Evolutionary conservation across 2,888 invertebrate species (phyloP).

Genomic region (Xestia c-nigrum): DNA sequence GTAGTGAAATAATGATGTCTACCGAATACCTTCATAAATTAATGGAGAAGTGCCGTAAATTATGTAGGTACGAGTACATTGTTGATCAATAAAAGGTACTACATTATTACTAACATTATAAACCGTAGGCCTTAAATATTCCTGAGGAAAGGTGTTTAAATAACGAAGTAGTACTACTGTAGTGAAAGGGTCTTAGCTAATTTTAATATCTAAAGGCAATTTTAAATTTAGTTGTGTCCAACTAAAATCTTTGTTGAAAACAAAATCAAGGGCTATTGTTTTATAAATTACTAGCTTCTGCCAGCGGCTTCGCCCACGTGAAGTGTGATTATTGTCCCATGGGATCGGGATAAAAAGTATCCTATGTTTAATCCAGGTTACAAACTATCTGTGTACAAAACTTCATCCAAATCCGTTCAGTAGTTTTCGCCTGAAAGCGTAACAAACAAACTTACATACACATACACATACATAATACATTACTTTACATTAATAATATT

Average conservation of each 20-base stretch:
- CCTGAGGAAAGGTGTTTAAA: conserved; percentile 1
- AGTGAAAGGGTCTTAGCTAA: neutral
- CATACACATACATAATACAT: too few relatives aligned
- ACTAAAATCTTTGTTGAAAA: neutral
- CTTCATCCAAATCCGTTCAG: too few relatives aligned
- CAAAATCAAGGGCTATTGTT: neutral
- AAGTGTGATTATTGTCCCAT: too few relatives aligned
- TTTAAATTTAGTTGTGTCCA: neutral
- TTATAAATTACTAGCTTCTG: neutral
- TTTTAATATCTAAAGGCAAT: neutral
- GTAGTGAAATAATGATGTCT: conserved; percentile 40
- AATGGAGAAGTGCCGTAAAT: conserved; percentile 18
- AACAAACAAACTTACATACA: too few relatives aligned
- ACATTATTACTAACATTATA: neutral
- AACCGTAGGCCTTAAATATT: conserved; percentile 3
- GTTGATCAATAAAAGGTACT: conserved; percentile 25
- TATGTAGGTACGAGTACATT: conserved; percentile 27
- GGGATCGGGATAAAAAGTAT: too few relatives aligned
- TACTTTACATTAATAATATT: too few relatives aligned
- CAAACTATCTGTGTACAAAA: too few relatives aligned
- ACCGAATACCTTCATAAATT: conserved; percentile 36
- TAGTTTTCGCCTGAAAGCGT: too few relatives aligned
- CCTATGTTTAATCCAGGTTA: too few relatives aligned
- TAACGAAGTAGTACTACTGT: conserved; percentile 4
- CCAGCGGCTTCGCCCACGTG: too few relatives aligned